Evolutionary conservation across 2,797 vertebrate genomes (phyloP), one percentile per base, ranked within the genome.

Genomic region (Synanceia verrucosa): DNA sequence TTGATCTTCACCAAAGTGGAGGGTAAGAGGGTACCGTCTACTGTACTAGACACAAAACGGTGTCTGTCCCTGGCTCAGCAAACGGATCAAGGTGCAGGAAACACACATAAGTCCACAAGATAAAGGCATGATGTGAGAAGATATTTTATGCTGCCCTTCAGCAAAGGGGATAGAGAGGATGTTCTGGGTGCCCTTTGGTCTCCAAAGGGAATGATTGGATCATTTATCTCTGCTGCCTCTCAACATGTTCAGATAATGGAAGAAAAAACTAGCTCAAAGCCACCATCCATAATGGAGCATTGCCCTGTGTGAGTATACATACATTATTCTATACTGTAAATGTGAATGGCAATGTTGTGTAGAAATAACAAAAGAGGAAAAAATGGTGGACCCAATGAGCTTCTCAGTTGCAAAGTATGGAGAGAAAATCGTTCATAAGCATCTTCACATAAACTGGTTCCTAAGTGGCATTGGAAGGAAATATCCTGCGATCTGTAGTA

Each of bases 181-280:
- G 58, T 57, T 57, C 62, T 23, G 16, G 31, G 29, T 58, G 55
- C 34, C 39, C 16, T 61, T 46, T 33, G 41, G 37, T 48, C 39
- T 61, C 33, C 10, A 47, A 23, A 16, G 39, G 39, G 26, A 55
- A 7, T 18, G 31, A 52, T 39, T 48, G 23, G 13, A 59, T 47
- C 19, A 51, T 73, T 63, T 72, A 53, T 79, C 19, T 44, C 11
- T 50, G 41, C 16, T 70, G 37, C 55, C 46, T 51, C 55, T 76
- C 26, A 73, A 48, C 43, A 46, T 41, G 60, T 50, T 57, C 19
- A 31, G 19, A 68, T 43, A 44, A 36, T 46, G 29, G 50, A 51
- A 10, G 46, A 19, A 41, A n/a, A 18, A 51, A 19, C 24, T 13
- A 6, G n/a, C 29, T 67, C 34, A 26, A 51, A 66, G 44, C 8